A percentile compares a stretch with the other conserved stretches of the same genome.
These are phyloP conservation scores for Leptinotarsa tumamoca DNA, from an alignment of 2,888 invertebrate species.

Conservation along the genomic window DNA sequence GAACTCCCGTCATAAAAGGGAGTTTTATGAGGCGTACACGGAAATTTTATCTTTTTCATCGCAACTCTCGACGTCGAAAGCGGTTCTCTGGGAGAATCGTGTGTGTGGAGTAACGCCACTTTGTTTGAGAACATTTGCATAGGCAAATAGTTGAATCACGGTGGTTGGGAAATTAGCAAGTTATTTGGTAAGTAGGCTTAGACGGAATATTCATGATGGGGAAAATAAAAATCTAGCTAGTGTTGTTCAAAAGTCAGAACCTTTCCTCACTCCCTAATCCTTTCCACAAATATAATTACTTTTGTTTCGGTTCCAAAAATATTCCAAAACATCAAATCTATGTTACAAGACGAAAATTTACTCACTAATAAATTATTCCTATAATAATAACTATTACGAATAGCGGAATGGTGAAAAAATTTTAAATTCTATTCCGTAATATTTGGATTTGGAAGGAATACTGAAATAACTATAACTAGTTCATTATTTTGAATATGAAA, in stretches of 20 bases:
- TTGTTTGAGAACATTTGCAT: constrained; percentile 49
- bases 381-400: no score
- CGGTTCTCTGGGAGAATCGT: neutral
- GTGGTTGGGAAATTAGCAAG: constrained; percentile 24
- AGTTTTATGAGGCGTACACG: constrained; percentile 60
- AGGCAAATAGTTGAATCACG: constrained; percentile 42
- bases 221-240: neutral
- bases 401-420: no score
- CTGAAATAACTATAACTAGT: no score
- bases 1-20: constrained; percentile 63
- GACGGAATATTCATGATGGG: constrained; percentile 8
- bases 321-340: no score
- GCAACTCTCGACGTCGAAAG: constrained; percentile 51
- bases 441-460: no score
- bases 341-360: no score
- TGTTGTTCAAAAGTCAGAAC: neutral
- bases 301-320: no score
- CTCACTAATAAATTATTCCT: no score
- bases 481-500: no score
- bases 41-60: constrained; percentile 61
- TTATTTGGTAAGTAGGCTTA: constrained; percentile 5
- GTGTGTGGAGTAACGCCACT: constrained; percentile 29
- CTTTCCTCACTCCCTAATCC: no score
- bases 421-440: no score
- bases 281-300: no score